phyloP scores from a whole-genome alignment of 2,797 vertebrate species.

The Peromyscus nudipes region DNA sequence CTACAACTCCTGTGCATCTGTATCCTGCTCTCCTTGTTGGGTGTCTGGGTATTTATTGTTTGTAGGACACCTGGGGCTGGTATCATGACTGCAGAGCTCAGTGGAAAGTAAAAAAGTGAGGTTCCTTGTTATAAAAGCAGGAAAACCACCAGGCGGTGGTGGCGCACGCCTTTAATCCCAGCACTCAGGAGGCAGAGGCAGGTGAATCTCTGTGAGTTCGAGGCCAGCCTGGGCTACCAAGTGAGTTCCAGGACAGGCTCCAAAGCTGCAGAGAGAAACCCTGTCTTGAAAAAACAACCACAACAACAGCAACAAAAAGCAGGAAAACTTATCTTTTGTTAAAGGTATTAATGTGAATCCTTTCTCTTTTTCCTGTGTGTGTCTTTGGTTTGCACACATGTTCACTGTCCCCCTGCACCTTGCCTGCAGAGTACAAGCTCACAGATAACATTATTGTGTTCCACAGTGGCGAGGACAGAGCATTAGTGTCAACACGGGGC shows the following conservation, averaged over 20 bases:
- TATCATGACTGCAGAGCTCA: not conserved
- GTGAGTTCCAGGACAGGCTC: no score
- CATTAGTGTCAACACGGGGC: not conserved
- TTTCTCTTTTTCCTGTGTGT: not conserved
- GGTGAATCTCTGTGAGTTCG: no score
- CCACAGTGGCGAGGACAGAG: not conserved
- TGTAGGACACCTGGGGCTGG: not conserved
- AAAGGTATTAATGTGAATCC: not conserved
- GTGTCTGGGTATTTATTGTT: not conserved
- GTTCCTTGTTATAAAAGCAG: slow-evolving; percentile 15
- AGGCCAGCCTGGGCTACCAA: no score
- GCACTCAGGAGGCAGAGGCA: no score
- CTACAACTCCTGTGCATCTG: not conserved
- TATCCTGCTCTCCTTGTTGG: not conserved
- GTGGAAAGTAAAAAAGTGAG: not conserved
- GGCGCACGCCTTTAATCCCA: no score
- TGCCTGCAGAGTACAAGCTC: not conserved
- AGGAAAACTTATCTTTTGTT: not conserved
- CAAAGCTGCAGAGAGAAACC: no score
- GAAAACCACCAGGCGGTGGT: not conserved
- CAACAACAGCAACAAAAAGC: not conserved
- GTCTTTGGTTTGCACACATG: not conserved
- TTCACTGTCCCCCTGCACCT: not conserved
- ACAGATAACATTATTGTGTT: not conserved
- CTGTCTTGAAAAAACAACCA: no score